Evolutionary conservation across 2,888 invertebrate genomes (phyloP).

Genomic region (Ariolimax columbianus): DNA sequence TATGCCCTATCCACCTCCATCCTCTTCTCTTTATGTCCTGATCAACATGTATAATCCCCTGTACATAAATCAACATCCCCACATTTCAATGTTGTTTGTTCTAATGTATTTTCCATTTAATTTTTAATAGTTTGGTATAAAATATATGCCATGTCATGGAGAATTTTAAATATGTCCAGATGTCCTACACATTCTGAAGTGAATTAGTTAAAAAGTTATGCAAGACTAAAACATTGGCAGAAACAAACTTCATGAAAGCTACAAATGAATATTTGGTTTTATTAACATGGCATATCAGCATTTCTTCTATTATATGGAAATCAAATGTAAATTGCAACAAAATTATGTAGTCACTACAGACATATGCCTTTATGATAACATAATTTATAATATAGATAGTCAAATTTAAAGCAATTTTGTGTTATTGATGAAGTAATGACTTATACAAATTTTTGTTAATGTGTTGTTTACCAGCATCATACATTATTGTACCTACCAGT

Average conservation of each 20-base stretch:
- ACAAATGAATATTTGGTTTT: neutral
- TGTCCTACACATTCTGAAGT: too few species aligned
- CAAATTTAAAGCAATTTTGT: neutral
- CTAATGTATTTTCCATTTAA: too few species aligned
- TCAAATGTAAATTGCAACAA: neutral
- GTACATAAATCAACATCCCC: too few species aligned
- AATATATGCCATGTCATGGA: too few species aligned
- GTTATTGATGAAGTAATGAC: neutral
- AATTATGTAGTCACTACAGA: neutral
- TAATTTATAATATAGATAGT: neutral
- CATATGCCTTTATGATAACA: neutral
- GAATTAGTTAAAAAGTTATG: too few species aligned
- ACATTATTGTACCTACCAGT: conserved; percentile 5
- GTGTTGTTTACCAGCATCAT: neutral
- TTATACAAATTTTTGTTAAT: neutral
- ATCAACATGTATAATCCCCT: too few species aligned
- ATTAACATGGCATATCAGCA: neutral
- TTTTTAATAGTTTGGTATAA: too few species aligned
- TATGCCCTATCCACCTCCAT: too few species aligned
- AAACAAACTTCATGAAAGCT: neutral
- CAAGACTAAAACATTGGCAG: neutral
- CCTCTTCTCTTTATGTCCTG: too few species aligned
- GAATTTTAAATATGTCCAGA: too few species aligned
- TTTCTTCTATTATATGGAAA: neutral
- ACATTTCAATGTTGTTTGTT: too few species aligned